A percentile compares a stretch with the other conserved stretches of the same genome.
Conservation (phyloP, 2,888 invertebrate species). For the Latrodectus elegans region DNA sequence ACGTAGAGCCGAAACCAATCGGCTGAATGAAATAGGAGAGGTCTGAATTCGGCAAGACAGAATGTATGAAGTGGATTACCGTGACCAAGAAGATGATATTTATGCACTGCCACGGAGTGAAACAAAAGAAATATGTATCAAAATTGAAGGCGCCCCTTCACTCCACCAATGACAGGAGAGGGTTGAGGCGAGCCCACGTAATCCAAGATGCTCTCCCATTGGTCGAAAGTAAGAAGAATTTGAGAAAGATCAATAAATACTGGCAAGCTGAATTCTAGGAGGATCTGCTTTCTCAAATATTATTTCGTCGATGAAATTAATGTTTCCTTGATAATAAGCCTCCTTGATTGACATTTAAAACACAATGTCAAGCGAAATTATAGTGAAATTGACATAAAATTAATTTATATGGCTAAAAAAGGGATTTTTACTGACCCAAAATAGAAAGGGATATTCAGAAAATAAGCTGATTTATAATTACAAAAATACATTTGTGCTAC, state of each 20-base stretch:
- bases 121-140: slow-evolving; percentile 39
- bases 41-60: not conserved
- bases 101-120: slow-evolving; percentile 34
- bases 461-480: too few relatives aligned
- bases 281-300: too few relatives aligned
- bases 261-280: not conserved
- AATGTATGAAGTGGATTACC: not conserved
- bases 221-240: slow-evolving; percentile 54
- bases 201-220: slow-evolving; percentile 15
- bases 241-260: slow-evolving; percentile 40
- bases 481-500: too few relatives aligned
- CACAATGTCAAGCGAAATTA: too few relatives aligned
- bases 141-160: slow-evolving; percentile 23
- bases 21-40: not conserved
- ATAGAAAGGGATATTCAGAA: too few relatives aligned
- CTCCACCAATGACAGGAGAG: slow-evolving; percentile 42
- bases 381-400: too few relatives aligned
- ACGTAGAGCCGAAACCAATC: not conserved
- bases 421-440: too few relatives aligned
- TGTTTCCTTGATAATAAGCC: too few relatives aligned
- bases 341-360: too few relatives aligned
- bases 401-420: too few relatives aligned
- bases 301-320: too few relatives aligned
- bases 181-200: slow-evolving; percentile 49
- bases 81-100: slow-evolving; percentile 23